A percentile compares a stretch with the other conserved stretches of the same genome.
Conservation (phyloP, 2,113 vertebrate genomes). For the Scopus umbretta region DNA sequence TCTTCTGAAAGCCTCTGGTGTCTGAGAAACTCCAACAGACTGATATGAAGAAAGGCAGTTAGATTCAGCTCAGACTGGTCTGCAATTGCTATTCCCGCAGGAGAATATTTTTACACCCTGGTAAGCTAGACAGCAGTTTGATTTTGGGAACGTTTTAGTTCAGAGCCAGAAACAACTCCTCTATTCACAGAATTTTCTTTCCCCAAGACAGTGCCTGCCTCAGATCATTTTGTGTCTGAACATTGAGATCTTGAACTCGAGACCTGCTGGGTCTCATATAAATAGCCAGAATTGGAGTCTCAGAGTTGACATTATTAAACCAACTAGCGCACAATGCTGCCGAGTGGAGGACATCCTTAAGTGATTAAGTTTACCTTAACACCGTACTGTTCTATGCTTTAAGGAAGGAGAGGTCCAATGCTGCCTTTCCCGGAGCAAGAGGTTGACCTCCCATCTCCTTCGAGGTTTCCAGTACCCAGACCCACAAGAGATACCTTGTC, state of each 20-base stretch:
- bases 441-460: not conserved
- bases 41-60: not conserved
- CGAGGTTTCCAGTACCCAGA: not conserved
- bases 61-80: not conserved
- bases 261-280: not conserved
- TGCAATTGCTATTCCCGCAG: not conserved
- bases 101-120: not conserved
- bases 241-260: not conserved
- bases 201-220: not conserved
- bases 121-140: not conserved
- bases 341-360: not conserved
- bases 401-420: not conserved
- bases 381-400: not conserved
- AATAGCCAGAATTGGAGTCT: not conserved
- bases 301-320: not conserved
- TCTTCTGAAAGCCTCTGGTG: not conserved
- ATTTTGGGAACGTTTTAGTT: not conserved
- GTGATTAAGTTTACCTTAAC: fast-evolving
- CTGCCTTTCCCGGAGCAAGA: not conserved
- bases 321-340: fast-evolving
- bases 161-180: not conserved
- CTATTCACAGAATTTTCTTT: not conserved
- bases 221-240: not conserved
- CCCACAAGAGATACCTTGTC: not conserved
- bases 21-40: not conserved